Evolutionary conservation across 2,113 vertebrate species (phyloP).

Genomic region (Rhinoptilus africanus): DNA sequence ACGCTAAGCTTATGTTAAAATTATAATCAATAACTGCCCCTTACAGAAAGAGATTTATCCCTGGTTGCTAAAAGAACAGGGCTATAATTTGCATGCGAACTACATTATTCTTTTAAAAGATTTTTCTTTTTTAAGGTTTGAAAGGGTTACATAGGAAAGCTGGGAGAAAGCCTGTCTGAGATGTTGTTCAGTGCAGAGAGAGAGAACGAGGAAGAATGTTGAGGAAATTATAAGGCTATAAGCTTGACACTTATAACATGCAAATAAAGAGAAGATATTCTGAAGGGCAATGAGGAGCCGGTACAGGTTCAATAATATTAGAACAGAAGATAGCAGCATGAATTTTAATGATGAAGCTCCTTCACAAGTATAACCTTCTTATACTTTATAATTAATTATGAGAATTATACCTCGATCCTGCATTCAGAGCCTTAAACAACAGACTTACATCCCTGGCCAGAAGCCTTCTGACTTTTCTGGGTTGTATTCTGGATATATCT

Average conservation of each 20-base stretch:
- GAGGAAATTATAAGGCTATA: slow-evolving; percentile 42
- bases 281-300: slow-evolving; percentile 27
- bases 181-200: slow-evolving; percentile 1
- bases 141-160: not conserved
- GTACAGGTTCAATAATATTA: slow-evolving; percentile 19
- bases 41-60: slow-evolving; percentile 11
- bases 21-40: slow-evolving; percentile 57
- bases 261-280: slow-evolving; percentile 57
- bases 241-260: slow-evolving; percentile 47
- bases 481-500: not conserved
- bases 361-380: slow-evolving; percentile 21
- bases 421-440: not conserved
- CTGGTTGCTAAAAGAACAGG: not conserved
- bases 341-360: slow-evolving; percentile 47
- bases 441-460: not conserved
- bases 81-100: slow-evolving; percentile 11
- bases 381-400: slow-evolving; percentile 59
- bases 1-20: slow-evolving; percentile 56
- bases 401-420: slow-evolving; percentile 9
- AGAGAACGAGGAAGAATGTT: not conserved
- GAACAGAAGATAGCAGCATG: slow-evolving; percentile 26
- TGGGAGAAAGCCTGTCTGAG: not conserved
- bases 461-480: not conserved
- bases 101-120: not conserved
- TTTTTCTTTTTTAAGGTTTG: not conserved